Evolutionary conservation across 2,113 vertebrate genomes (phyloP).

Genomic region (Copsychus sechellarum): DNA sequence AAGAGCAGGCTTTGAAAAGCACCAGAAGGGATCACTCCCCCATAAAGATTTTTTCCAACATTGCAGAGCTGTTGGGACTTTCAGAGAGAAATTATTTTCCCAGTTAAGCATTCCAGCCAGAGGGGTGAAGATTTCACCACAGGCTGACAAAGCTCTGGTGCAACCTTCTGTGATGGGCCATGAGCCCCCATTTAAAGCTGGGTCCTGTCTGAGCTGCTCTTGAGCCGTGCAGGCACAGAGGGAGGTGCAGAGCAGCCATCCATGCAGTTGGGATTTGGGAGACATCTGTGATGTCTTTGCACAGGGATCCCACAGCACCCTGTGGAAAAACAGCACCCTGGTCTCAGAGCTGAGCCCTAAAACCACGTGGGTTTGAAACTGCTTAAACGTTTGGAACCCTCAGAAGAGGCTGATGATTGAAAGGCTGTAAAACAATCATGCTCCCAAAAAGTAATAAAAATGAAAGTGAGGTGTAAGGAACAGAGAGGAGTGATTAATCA

Average conservation of each 20-base stretch:
- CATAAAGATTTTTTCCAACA: constrained; percentile 32
- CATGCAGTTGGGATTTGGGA: neutral
- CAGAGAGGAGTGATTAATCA: neutral
- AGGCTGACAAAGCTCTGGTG: neutral
- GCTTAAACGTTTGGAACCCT: neutral
- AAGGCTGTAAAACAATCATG: neutral
- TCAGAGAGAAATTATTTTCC: neutral
- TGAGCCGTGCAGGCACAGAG: neutral
- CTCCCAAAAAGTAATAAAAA: neutral
- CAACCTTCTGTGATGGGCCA: neutral
- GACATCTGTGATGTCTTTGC: neutral
- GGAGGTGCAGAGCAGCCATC: neutral
- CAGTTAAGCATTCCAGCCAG: neutral
- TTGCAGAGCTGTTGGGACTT: constrained; percentile 1
- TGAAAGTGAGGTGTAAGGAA: neutral
- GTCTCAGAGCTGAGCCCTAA: neutral
- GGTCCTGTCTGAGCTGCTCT: neutral
- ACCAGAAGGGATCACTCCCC: constrained; percentile 58
- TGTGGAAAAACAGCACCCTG: neutral
- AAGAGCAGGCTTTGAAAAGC: constrained; percentile 43
- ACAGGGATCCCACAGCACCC: fast-evolving
- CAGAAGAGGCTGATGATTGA: neutral
- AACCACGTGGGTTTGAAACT: neutral
- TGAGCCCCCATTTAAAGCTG: neutral
- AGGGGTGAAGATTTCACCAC: neutral